Evolutionary conservation across 2,113 vertebrate species (phyloP), one percentile per base, ranked within the genome.

Genomic region (Megaleporinus macrocephalus): DNA sequence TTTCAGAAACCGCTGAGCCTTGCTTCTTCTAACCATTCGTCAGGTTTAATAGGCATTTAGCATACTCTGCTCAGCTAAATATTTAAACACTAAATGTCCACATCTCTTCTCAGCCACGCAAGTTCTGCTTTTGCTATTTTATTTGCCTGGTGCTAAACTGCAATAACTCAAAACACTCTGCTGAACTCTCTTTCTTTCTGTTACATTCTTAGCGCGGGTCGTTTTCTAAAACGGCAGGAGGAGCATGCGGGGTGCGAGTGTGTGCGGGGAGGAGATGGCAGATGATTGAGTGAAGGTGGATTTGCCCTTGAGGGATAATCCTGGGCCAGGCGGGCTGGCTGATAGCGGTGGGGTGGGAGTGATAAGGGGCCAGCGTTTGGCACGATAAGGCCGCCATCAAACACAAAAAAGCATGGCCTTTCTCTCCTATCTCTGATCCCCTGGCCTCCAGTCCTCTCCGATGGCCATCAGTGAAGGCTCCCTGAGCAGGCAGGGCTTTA

Each of bases 251-350:
- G 1, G 85, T 88, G 89, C 89, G 84, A 86, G 87, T 83, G 89
- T 89, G 84, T 87, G 85, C 65, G 76, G 75, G 85, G 85, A 83
- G 86, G 83, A 89, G 90, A 92, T 91, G 86, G 88, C 20, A 44
- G 81, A 89, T 92, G 92, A 95, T 92, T 90, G 92, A 91, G 92
- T 88, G 90, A 77, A 88, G 89, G 90, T 88, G 89, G 90, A 91
- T 93, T 93, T 87, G 87, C 88, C 92, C 92, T 94, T 93, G 91
- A 89, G 89, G 90, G 92, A 92, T 94, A 92, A 94, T 92, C 80
- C 76, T 47, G 53, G 73, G 69, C 90, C 88, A 87, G 88, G 87
- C 63, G 74, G 55, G 33, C 80, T 79, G 72, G 29, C 90, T 88
- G 91, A 92, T 91, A 90, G 89, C 82, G 73, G 89, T 78, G 90